Base-by-base conservation (phyloP, 2,797 vertebrate genomes). In the Synaphobranchus kaupii region DNA sequence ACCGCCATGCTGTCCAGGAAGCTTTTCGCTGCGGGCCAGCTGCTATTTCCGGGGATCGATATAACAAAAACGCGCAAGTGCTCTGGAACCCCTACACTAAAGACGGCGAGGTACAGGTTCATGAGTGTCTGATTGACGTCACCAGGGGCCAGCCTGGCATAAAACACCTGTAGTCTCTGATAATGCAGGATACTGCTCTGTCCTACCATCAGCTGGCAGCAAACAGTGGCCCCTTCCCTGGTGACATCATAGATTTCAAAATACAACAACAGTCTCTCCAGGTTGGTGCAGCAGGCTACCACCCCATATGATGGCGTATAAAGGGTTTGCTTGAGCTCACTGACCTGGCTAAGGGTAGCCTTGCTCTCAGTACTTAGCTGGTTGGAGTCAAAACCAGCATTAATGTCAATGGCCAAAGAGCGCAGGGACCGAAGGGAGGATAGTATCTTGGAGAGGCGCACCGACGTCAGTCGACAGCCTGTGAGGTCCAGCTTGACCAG, bases 111-210 rank as follows among this genome's bases (percentile, higher is more conserved):
- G 93, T 99, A 99, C 12, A 99, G 96, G 54, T 98, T 96, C 84
- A 99, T 97, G 91, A 99, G 95, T 50, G 98, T 98, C 94, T 99
- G 98, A 92, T 97, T 97, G 12, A 96, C 97, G 0, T 98, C 97
- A 91, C 98, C 99, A 0, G 98, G 98, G 0, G 98, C 98, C 93
- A 99, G 93, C 89, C 97, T 96, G 17, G 98, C 98, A 0, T 97
- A 98, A 94, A 99, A 99, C 92, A 98, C 95, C 0, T 96, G 96
- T 88, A 99, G 95, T 91, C 97, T 97, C 93, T 99, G 97, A 91
- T 99, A 99, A 92, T 98, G 98, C 0, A 98, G 98, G 86, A 99
- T 97, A 0, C 98, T 99, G 96, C 98, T 99, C 95, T 99, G 98
- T 0, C 98, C 97, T 84, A 99, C 97, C 97, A 99, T 98, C 39